These are phyloP conservation scores for Cremastobaeus sp. DNA, from an alignment of 2,888 invertebrate genomes.

Conservation along the genomic window DNA sequence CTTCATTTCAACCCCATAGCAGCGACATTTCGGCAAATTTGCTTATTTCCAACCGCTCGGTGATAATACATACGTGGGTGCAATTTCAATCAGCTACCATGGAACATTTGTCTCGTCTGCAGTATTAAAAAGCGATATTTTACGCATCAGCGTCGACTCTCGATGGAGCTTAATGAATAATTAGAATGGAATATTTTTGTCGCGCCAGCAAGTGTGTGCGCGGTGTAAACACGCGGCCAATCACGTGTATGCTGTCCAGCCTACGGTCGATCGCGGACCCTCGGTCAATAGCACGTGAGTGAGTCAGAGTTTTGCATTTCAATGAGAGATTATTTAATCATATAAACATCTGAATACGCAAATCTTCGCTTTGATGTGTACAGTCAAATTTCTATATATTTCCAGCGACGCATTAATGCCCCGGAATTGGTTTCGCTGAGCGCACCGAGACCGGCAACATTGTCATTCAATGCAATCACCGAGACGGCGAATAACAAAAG, in stretches of 20 bases:
- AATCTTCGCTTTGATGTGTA: conserved; percentile 53
- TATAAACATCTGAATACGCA: conserved; percentile 48
- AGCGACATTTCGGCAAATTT: too few relatives aligned
- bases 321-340: conserved; percentile 48
- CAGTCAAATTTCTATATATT: conserved; percentile 40
- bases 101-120: too few relatives aligned
- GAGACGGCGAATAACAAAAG: conserved; percentile 13
- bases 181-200: conserved; percentile 9
- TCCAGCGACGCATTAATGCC: conserved; percentile 23
- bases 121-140: neutral
- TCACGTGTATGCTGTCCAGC: conserved; percentile 16
- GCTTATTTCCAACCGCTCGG: too few relatives aligned
- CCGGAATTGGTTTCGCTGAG: neutral
- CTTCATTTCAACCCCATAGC: too few relatives aligned
- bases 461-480: conserved; percentile 34
- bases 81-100: too few relatives aligned
- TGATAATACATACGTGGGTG: too few relatives aligned
- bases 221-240: conserved; percentile 1
- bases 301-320: conserved; percentile 46
- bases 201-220: neutral
- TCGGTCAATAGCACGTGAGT: neutral
- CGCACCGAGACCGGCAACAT: conserved; percentile 23
- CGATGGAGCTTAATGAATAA: conserved; percentile 20
- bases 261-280: conserved; percentile 20
- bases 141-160: neutral